Base-by-base conservation (phyloP, 2,113 vertebrate genomes). In the Engraulis encrasicolus region DNA sequence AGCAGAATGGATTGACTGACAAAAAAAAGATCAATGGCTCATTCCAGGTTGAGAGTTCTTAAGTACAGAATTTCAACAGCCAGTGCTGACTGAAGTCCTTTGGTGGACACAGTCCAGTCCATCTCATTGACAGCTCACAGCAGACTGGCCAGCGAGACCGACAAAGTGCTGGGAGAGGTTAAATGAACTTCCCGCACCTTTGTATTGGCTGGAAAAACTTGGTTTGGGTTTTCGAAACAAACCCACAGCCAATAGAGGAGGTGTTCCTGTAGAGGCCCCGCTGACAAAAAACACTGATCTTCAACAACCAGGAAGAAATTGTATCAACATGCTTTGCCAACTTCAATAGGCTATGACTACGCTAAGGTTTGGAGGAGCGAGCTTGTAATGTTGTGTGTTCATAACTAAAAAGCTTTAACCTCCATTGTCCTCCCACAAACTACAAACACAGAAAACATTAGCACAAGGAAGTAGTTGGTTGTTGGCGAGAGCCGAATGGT, bases 11-110 rank as follows among this genome's bases (percentile, higher is more conserved):
- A 40, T 38, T 54, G 40, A 37, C 80, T 82, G 81, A 87, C 81
- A 50, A 74, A 74, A 66, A 61, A 61, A 27, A 66, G 61, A 89
- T 87, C 80, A 86, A 81, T 90, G 81, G 54, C n/a, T 80, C 83
- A 82, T 54, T 87, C 54, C 45, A 84, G 79, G 81, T 87, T 78
- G 71, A 83, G 54, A 82, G 81, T 80, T 61, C 52, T 82, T 84
- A 50, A 85, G 81, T 84, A 83, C 49, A 81, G 50, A 87, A 88
- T 87, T n/a, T 83, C 81, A 27, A 58, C 80, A 31, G n/a, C 45
- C 81, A 81, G 89, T 83, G 88, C 84, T 86, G 61, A 87, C 66
- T 34, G 31, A 31, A 74, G 66, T 74, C 11, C 23, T 74, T 74
- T 34, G 31, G 27, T 17, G 27, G 66, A 74, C 66, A 31, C 66